A percentile compares a stretch with the other conserved stretches of the same genome.
Conservation (phyloP, 2,888 invertebrate genomes). For the Hyalella azteca region DNA sequence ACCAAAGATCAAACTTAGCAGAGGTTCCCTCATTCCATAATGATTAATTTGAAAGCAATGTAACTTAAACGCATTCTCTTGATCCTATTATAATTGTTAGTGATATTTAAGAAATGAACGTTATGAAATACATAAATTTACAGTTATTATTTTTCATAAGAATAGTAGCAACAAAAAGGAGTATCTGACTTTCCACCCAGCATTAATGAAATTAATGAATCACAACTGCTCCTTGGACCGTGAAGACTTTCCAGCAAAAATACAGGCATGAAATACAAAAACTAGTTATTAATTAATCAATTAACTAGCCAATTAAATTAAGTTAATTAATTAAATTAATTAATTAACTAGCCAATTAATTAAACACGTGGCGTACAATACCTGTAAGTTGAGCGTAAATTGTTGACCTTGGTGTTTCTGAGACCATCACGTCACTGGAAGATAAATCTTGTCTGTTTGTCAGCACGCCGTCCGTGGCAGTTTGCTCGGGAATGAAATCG, state of each 20-base stretch:
- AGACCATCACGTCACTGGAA: background rate
- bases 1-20: too few species aligned
- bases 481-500: background rate
- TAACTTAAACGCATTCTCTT: too few species aligned
- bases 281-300: background rate
- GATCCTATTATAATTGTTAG: too few species aligned
- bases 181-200: background rate
- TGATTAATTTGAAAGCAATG: too few species aligned
- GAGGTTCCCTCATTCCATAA: too few species aligned
- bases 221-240: background rate
- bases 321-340: background rate
- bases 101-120: background rate
- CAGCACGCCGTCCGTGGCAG: background rate
- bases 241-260: too few species aligned
- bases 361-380: background rate
- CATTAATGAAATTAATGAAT: background rate
- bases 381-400: background rate
- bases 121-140: background rate
- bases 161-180: background rate
- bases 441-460: too few species aligned
- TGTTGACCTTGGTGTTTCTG: background rate
- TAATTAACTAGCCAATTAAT: background rate
- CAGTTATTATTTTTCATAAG: background rate
- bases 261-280: background rate
- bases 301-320: background rate